Conservation (phyloP, 2,113 vertebrate genomes). For the Paralichthys olivaceus region DNA sequence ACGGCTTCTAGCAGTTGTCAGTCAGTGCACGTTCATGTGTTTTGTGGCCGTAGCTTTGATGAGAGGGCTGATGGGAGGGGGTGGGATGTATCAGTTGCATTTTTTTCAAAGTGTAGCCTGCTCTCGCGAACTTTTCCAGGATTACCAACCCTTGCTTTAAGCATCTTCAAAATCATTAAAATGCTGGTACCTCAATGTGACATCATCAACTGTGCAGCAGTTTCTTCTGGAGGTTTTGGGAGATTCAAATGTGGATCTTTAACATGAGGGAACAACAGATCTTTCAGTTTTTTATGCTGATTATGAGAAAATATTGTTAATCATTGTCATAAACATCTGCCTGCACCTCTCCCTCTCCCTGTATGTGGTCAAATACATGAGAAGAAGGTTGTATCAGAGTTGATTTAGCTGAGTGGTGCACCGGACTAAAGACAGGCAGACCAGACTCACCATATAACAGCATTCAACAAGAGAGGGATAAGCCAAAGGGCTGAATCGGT, state of each 20-base stretch:
- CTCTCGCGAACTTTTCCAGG: too few relatives aligned
- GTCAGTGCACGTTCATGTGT: too few relatives aligned
- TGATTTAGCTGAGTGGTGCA: conserved; percentile 3
- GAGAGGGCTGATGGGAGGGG: too few relatives aligned
- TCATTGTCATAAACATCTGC: conserved; percentile 14
- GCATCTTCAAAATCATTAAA: too few relatives aligned
- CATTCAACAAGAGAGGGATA: conserved; percentile 59
- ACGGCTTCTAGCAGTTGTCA: too few relatives aligned
- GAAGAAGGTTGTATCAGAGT: not conserved
- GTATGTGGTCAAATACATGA: not conserved
- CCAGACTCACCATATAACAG: conserved; percentile 38
- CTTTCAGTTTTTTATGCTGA: not conserved
- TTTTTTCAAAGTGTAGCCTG: too few relatives aligned
- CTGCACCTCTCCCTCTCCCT: not conserved
- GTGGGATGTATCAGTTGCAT: too few relatives aligned
- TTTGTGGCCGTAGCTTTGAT: too few relatives aligned
- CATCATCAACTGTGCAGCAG: not conserved
- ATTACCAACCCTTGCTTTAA: too few relatives aligned
- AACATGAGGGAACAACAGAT: not conserved
- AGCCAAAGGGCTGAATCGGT: conserved; percentile 50
- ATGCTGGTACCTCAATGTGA: not conserved
- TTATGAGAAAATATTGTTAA: conserved; percentile 20
- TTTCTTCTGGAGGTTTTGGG: not conserved
- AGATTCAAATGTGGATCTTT: not conserved
- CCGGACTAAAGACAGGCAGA: conserved; percentile 29